These are phyloP conservation scores for Nematostella vectensis DNA, from an alignment of 92 coral and sea anemone species.

Conservation along the genomic window DNA sequence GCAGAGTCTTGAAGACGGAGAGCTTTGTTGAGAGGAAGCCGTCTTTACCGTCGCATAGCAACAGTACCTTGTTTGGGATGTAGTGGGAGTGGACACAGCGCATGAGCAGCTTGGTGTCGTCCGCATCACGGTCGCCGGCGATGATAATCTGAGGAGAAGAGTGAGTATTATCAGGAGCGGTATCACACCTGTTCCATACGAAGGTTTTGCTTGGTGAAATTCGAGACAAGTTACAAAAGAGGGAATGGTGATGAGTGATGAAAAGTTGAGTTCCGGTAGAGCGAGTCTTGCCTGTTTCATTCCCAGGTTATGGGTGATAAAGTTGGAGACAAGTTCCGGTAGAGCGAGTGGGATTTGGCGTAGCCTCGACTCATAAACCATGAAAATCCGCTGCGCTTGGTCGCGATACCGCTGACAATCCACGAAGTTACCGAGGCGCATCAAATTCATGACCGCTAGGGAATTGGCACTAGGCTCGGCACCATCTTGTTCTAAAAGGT, in stretches of 20 bases:
- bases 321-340: slow-evolving; percentile 78
- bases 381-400: slow-evolving; percentile 63
- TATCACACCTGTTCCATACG: no score
- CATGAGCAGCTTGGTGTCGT: slow-evolving; percentile 74
- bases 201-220: no score
- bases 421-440: slow-evolving; percentile 57
- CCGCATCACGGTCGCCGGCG: slow-evolving; percentile 76
- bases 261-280: no score
- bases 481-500: slow-evolving; percentile 90
- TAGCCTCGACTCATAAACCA: slow-evolving; percentile 67
- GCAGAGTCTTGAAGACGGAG: slow-evolving; percentile 63
- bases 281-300: slow-evolving; percentile 67
- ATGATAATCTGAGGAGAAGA: slow-evolving; percentile 67
- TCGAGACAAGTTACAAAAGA: no score
- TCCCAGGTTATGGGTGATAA: slow-evolving; percentile 48
- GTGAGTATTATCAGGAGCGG: no score
- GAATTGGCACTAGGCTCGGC: slow-evolving; percentile 98
- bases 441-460: slow-evolving; percentile 60
- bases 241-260: no score
- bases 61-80: slow-evolving; percentile 83
- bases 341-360: slow-evolving; percentile 80
- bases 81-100: slow-evolving; percentile 63
- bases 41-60: slow-evolving; percentile 69
- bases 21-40: slow-evolving; percentile 74
- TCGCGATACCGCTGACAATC: slow-evolving; percentile 61